Conservation (phyloP, 2,797 vertebrate species). For the Myotis vivesi region DNA sequence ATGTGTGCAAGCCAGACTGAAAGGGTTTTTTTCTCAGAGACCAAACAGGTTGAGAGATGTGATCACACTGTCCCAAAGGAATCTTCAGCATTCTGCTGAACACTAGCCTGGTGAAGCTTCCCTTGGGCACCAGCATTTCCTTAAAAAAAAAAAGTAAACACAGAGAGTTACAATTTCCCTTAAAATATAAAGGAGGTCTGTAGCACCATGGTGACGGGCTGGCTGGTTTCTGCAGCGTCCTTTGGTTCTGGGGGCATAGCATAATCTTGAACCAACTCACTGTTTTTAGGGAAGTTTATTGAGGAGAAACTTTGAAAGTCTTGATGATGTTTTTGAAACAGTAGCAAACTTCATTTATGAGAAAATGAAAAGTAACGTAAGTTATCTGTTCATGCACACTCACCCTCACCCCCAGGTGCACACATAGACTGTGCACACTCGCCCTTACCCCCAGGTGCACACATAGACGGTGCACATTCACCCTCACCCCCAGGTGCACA, state of each 20-base stretch:
- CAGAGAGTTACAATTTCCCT: background rate
- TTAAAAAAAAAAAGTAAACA: background rate
- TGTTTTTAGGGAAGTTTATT: background rate
- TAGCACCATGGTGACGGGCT: background rate
- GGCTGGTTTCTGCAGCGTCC: background rate
- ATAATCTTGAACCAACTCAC: background rate
- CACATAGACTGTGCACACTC: background rate
- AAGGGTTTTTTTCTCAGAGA: background rate
- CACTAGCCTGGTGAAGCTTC: background rate
- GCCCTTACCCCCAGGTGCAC: too few relatives aligned
- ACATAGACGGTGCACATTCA: background rate
- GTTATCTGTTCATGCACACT: background rate
- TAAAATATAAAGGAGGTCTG: background rate
- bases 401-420: fast-evolving
- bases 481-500: too few relatives aligned
- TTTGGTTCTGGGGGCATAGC: background rate
- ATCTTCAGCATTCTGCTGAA: background rate
- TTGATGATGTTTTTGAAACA: background rate
- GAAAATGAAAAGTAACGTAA: background rate
- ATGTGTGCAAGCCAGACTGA: background rate
- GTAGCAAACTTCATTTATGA: background rate
- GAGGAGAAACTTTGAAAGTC: background rate
- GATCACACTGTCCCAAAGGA: fast-evolving
- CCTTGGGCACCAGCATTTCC: background rate
- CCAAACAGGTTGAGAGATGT: fast-evolving